Evolutionary conservation across 2,888 invertebrate species (phyloP), one percentile per base, ranked within the genome.

Genomic region (Xestia xanthographa): DNA sequence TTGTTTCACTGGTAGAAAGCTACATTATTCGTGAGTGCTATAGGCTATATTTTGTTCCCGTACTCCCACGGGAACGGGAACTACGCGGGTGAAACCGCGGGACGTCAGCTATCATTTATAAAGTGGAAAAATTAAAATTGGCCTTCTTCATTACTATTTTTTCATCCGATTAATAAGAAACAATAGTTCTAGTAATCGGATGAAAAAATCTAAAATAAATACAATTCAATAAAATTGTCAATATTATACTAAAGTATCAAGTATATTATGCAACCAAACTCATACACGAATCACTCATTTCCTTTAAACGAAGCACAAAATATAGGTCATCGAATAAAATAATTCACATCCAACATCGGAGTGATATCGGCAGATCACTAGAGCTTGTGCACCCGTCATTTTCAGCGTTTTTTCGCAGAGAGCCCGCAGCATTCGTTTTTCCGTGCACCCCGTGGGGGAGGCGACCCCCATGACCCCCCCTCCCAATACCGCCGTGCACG

Each of bases 341-440:
- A 79, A 81, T 85, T 82, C 81, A 76, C 50, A 38, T n/a, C 22
- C 83, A 83, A 68, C 72, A 79, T 86, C 90, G 91, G 53, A 82
- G 86, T 92, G 75, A 73, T 62, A 86, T 90, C 90, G 66, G 69
- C 79, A 75, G 90, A 91, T 86, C 83, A 77, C 75, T 73, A 74
- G 80, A 82, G 80, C 85, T 72, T 88, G 87, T 91, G 81, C 79
- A 80, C 76, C 92, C 75, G 91, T 89, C 92, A 91, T 93, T 94
- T 94, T 92, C 93, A 94, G 94, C 92, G 89, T 96, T 96, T 96
- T 96, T 96, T 96, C 96, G 93, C 93, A 94, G 91, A 91, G 93
- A 92, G 94, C 93, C 94, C 95, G 94, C 95, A 94, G 94, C 94
- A 92, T 94, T 95, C 95, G 93, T 95, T 95, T 95, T 94, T 95